Base-by-base conservation (phyloP, 2,113 vertebrate genomes). In the Ophthalmolycus amberensis region DNA sequence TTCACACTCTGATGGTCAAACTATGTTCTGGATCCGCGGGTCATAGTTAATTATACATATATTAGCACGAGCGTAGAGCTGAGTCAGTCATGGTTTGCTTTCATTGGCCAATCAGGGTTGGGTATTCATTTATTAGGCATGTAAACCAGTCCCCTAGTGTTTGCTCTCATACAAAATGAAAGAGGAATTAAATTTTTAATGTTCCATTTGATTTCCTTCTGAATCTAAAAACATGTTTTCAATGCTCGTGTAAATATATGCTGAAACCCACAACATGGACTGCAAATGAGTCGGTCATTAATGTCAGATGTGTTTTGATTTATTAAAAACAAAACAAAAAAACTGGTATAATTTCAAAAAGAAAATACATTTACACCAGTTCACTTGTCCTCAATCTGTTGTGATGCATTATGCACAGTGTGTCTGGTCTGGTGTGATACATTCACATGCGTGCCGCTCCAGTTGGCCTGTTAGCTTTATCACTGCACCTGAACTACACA, bases 401-500 rank as follows among this genome's bases (percentile, higher is more conserved):
- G 25, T 44, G 60, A 80, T 91, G 70, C 90, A 91, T 91, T 87
- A 89, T 59, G 54, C 85, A 89, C 77, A 1, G 48, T n/a, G 29
- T 65, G 16, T 88, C 79, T 86, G 83, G 42, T 66, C 25, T 20
- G 70, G 58, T 77, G 71, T 80, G 88, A 85, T 87, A 76, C 72
- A 44, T 71, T 48, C 75, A 72, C 79, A 79, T 74, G 79, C n/a
- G 5, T 34, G 64, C 58, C n/a, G 56, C 86, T 73, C 74, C 83
- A 69, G 71, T 82, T 71, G 83, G 60, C 87, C 77, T 27, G 76
- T 90, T 59, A 44, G 84, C 73, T 65, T 88, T 76, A 90, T 83
- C 85, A 32, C 72, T 59, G 83, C 91, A 91, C 88, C 90, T 88
- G 75, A 90, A 85, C 74, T 66, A 59, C 14, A 52, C 82, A 89